A percentile compares a stretch with the other conserved stretches of the same genome.
phyloP scores from a whole-genome alignment of 2,888 invertebrate species.

The Flexamia atlantica region DNA sequence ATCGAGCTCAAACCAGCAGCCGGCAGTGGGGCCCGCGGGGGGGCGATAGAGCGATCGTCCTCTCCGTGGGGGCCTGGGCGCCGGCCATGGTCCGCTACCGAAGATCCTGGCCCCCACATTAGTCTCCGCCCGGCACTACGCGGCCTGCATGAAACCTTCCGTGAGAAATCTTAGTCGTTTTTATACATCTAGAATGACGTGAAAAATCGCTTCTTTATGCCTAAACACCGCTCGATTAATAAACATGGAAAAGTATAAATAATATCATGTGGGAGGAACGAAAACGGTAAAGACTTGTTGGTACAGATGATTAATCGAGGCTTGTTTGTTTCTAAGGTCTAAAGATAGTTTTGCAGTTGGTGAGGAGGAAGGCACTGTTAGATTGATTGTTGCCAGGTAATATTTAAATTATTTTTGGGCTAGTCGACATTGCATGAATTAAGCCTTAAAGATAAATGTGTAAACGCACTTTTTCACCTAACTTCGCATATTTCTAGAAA shows the following conservation, averaged over 20 bases:
- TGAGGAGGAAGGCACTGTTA: too few relatives aligned
- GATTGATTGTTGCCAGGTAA: too few relatives aligned
- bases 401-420: too few relatives aligned
- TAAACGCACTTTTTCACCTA: too few relatives aligned
- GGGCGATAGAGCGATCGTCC: conserved; percentile 35
- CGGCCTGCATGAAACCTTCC: background rate
- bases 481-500: too few relatives aligned
- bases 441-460: too few relatives aligned
- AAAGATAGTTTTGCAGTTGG: too few relatives aligned
- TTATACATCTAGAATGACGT: conserved; percentile 15
- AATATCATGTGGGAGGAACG: background rate
- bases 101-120: background rate
- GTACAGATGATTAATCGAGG: too few relatives aligned
- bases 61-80: conserved; percentile 24
- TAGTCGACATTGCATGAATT: too few relatives aligned
- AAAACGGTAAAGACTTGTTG: background rate
- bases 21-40: conserved; percentile 15
- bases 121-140: background rate
- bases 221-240: background rate
- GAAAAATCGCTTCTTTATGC: conserved; percentile 28
- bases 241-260: background rate
- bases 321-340: too few relatives aligned
- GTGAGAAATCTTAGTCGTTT: conserved; percentile 8
- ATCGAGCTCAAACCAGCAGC: too few relatives aligned
- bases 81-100: conserved; percentile 35